A percentile compares a stretch with the other conserved stretches of the same genome.
Evolutionary conservation across 1,140 invertebrate species (phyloP).

Genomic region (Patella vulgata): DNA sequence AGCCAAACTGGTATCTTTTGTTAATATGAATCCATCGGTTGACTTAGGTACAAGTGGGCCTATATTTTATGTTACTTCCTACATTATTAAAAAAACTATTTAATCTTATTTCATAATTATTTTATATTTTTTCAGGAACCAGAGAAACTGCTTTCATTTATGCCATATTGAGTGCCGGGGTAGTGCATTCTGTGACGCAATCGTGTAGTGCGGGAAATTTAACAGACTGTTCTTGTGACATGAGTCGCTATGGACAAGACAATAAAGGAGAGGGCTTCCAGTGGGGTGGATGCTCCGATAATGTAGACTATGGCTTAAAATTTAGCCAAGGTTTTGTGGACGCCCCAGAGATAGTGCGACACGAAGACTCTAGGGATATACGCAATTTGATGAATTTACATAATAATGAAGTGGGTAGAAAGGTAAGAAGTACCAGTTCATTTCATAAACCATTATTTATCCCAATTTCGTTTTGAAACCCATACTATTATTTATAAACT

Average conservation of each 20-base stretch:
- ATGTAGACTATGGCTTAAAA: conserved; percentile 72
- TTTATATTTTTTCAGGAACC: conserved; percentile 69
- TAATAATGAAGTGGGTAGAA: conserved; percentile 75
- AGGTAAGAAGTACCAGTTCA: conserved; percentile 66
- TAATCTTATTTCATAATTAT: too few species aligned
- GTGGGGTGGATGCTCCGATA: conserved; percentile 77
- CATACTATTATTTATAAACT: too few species aligned
- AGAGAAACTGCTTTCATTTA: conserved; percentile 77
- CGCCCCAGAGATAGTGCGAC: conserved; percentile 68
- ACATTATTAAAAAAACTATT: too few species aligned
- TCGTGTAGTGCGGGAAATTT: conserved; percentile 75
- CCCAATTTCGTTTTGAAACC: too few species aligned
- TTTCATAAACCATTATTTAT: too few species aligned
- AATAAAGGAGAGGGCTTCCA: conserved; percentile 72
- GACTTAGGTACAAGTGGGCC: too few species aligned
- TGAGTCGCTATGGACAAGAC: conserved; percentile 48
- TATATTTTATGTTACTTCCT: too few species aligned
- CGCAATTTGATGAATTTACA: conserved; percentile 74
- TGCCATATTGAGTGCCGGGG: conserved; percentile 75
- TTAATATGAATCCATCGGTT: too few species aligned
- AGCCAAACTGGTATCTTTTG: too few species aligned
- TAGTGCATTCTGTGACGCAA: conserved; percentile 75
- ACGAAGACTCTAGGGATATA: conserved; percentile 59
- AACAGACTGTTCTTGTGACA: conserved; percentile 76
- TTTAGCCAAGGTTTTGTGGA: conserved; percentile 75